These are phyloP conservation scores for Drosophila ananassae DNA, from an alignment of 1,140 invertebrate genomes.

Conservation along the genomic window DNA sequence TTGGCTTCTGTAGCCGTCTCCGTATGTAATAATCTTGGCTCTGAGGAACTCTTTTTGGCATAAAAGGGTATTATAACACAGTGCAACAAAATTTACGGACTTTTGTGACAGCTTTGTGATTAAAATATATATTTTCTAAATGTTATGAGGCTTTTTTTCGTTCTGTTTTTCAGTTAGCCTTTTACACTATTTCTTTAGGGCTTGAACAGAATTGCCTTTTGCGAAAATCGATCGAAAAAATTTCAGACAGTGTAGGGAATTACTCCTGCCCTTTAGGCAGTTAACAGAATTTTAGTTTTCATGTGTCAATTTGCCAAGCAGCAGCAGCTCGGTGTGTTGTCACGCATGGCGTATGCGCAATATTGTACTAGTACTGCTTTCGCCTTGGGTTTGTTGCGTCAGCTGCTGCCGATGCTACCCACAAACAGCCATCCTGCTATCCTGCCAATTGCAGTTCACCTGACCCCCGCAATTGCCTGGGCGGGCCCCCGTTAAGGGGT, in stretches of 20 bases:
- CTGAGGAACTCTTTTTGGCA: not conserved
- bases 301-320: slow-evolving; percentile 39
- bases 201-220: too few species aligned
- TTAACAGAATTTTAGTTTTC: slow-evolving; percentile 48
- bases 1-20: slow-evolving; percentile 16
- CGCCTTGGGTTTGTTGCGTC: slow-evolving; percentile 22
- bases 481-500: slow-evolving; percentile 44
- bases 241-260: slow-evolving; percentile 12
- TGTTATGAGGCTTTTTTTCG: too few species aligned
- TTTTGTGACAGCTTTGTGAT: too few species aligned
- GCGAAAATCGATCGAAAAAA: not conserved
- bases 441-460: slow-evolving; percentile 72
- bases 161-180: too few species aligned
- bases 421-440: slow-evolving; percentile 7
- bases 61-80: slow-evolving; percentile 30
- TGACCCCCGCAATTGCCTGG: slow-evolving; percentile 61
- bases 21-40: slow-evolving; percentile 30
- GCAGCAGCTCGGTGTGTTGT: slow-evolving; percentile 41
- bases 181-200: too few species aligned
- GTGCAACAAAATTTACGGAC: slow-evolving; percentile 13
- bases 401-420: slow-evolving; percentile 25
- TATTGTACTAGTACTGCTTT: slow-evolving; percentile 18
- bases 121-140: too few species aligned
- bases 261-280: not conserved
- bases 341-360: slow-evolving; percentile 62